Base-by-base conservation (phyloP, 2,888 invertebrate genomes). In the Agrochola lota region DNA sequence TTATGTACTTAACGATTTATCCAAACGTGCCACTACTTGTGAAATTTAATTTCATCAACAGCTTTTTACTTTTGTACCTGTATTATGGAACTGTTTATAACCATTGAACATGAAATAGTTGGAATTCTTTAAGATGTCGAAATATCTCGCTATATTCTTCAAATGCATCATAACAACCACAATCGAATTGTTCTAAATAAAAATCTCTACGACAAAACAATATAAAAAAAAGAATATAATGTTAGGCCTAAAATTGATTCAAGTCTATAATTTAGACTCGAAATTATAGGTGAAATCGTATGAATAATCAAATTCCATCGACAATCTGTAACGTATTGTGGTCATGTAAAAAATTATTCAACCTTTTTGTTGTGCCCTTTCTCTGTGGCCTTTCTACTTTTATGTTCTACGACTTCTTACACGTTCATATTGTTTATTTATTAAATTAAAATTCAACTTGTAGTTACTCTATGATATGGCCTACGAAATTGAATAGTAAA, bases 261-360 rank as follows among this genome's bases (percentile, higher is more conserved):
- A 90, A 92, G 85, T 85, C 91, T 89, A 89, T 92, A 93, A 94
- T 94, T 93, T 92, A 87, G 85, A 87, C 79, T 87, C 87, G 80
- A 93, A 93, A 94, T 93, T 93, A 93, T 91, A 93, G 91, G 92
- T 93, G 93, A 93, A 95, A 94, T 93, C 91, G 87, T 90, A 92
- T 90, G 91, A 92, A 93, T 91, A 90, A 89, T 85, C 90, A 88
- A 86, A 91, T 87, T 88, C 83, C 84, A 85, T 83, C 88, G 90
- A 91, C 91, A 91, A 93, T 92, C 91, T 92, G 90, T 92, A 92
- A 92, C 89, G 92, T 92, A 93, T 92, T 92, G 92, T 91, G 90
- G 90, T 91, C 90, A 91, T 91, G 90, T 85, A 92, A 92, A 84
- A 82, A 93, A 92, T 88, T 87, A 88, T 90, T 86, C 83, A 87